Percentiles rank a stretch among this genome's conserved stretches.
Conservation (phyloP, 2,888 invertebrate genomes). For the Euproctis similis region DNA sequence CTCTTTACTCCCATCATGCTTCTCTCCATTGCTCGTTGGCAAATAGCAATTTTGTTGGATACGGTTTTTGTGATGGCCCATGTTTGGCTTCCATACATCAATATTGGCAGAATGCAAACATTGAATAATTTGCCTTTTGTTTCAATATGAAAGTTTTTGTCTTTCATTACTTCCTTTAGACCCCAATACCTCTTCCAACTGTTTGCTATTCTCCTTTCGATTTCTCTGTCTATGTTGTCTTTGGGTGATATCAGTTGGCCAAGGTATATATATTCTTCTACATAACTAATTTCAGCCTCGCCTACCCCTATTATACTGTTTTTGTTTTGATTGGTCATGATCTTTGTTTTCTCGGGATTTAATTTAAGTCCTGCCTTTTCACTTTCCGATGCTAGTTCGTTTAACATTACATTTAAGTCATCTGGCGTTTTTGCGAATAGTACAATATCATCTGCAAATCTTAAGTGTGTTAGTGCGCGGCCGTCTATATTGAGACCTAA, state of each 20-base stretch:
- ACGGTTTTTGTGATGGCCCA: conserved; percentile 7
- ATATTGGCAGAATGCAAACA: conserved; percentile 2
- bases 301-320: conserved; percentile 3
- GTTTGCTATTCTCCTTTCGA: conserved; percentile 11
- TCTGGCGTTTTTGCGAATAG: conserved; percentile 12
- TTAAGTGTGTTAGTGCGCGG: conserved; percentile 8
- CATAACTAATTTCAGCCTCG: conserved; percentile 2
- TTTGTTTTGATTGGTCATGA: conserved; percentile 6
- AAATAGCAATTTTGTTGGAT: conserved; percentile 4
- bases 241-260: conserved; percentile 6
- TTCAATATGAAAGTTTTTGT: conserved; percentile 4
- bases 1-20: conserved; percentile 4
- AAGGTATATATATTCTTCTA: conserved; percentile 11
- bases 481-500: conserved; percentile 3
- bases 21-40: conserved; percentile 6
- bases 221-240: conserved; percentile 9
- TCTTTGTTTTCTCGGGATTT: conserved; percentile 6
- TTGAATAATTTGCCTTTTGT: conserved; percentile 7
- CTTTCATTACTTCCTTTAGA: conserved; percentile 10
- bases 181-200: conserved; percentile 4
- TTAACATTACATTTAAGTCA: conserved; percentile 10
- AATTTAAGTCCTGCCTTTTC: conserved; percentile 4
- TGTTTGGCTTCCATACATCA: conserved; percentile 11
- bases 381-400: conserved; percentile 2
- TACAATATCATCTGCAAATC: conserved; percentile 14